These are phyloP conservation scores for Ectropis crepuscularia DNA, from an alignment of 2,888 invertebrate species.

Conservation along the genomic window DNA sequence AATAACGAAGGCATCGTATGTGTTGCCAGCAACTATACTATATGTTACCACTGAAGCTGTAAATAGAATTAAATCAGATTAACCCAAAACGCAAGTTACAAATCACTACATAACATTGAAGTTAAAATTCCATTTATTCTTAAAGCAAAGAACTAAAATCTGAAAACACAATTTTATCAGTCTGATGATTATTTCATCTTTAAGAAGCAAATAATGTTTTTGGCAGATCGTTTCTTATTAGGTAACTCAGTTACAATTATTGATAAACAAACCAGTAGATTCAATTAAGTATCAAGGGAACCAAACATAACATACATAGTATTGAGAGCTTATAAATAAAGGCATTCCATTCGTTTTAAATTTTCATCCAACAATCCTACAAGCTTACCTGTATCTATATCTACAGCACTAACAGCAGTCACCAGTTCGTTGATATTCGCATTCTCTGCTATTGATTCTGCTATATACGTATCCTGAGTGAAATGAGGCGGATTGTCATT, in stretches of 20 bases:
- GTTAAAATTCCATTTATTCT: too few species aligned
- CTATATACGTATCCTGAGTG: constrained; percentile 89
- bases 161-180: too few species aligned
- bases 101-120: too few species aligned
- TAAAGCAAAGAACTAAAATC: too few species aligned
- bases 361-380: background rate
- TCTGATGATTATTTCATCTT: too few species aligned
- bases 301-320: background rate
- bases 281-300: too few species aligned
- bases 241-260: background rate
- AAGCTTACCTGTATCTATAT: constrained; percentile 90
- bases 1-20: constrained; percentile 93
- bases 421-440: constrained; percentile 93
- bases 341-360: too few species aligned
- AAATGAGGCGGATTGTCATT: constrained; percentile 98
- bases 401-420: constrained; percentile 94
- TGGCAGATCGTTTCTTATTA: too few species aligned
- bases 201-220: too few species aligned
- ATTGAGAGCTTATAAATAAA: background rate
- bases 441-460: constrained; percentile 91
- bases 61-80: constrained; percentile 30
- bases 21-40: constrained; percentile 94
- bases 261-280: background rate
- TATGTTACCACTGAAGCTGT: constrained; percentile 93
- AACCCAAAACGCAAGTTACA: background rate